A percentile compares a stretch with the other conserved stretches of the same genome.
Evolutionary conservation across 2,113 vertebrate species (phyloP).

Genomic region (Heloderma charlesbogerti): DNA sequence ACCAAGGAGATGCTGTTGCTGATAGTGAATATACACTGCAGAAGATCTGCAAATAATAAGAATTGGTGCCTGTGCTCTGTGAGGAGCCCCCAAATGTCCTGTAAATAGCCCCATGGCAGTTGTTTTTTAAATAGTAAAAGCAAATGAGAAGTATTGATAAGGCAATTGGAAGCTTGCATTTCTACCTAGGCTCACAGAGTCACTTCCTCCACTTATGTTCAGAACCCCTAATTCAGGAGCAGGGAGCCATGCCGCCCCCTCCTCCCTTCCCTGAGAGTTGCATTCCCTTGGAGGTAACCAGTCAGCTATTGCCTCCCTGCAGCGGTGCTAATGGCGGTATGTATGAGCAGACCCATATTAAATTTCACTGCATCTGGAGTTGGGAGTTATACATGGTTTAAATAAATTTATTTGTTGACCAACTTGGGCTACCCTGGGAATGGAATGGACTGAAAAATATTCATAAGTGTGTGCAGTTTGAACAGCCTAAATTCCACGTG

Average conservation of each 20-base stretch:
- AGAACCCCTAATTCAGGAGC: neutral
- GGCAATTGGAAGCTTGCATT: neutral
- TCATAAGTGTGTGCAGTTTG: neutral
- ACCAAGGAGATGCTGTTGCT: neutral
- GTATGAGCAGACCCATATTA: neutral
- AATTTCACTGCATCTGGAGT: neutral
- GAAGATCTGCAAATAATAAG: conserved; percentile 9
- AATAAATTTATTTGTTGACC: neutral
- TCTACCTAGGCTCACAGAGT: neutral
- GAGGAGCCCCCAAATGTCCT: neutral
- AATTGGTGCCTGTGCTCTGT: conserved; percentile 10
- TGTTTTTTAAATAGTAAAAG: neutral
- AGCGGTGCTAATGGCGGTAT: too few relatives aligned
- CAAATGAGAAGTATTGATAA: neutral
- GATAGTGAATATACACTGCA: neutral
- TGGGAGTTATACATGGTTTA: neutral
- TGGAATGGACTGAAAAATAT: neutral
- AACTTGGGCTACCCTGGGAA: neutral
- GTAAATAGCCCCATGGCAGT: neutral
- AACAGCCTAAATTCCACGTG: neutral
- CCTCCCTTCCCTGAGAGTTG: too few relatives aligned
- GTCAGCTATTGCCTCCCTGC: too few relatives aligned
- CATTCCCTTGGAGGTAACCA: too few relatives aligned
- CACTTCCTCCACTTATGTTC: neutral
- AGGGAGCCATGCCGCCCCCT: too few relatives aligned